These are phyloP conservation scores for Epizoanthus stellaris DNA, from an alignment of 92 coral and sea anemone species.

Conservation along the genomic window DNA sequence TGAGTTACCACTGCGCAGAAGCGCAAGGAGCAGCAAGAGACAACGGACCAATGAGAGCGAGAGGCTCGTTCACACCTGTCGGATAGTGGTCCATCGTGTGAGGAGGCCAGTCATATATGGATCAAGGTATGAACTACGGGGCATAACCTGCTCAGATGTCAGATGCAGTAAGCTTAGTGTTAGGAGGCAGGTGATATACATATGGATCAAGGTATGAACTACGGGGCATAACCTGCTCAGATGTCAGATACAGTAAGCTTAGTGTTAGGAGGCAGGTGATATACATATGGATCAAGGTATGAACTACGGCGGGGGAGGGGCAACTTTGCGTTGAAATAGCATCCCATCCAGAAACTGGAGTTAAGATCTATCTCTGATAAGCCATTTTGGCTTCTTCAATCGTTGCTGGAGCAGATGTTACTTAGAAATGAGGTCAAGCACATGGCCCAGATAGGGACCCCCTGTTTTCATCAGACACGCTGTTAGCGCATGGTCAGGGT, in stretches of 20 bases:
- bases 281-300: not conserved
- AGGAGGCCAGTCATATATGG: conserved; percentile 85
- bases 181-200: conserved; percentile 76
- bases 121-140: conserved; percentile 52
- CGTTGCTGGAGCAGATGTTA: no score
- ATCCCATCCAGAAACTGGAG: no score
- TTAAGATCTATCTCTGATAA: no score
- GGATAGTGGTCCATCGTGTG: conserved; percentile 80
- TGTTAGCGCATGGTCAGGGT: no score
- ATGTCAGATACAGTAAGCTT: not conserved
- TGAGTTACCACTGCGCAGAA: conserved; percentile 65
- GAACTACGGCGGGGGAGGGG: not conserved
- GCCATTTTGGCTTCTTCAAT: no score
- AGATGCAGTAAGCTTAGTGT: conserved; percentile 33
- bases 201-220: conserved; percentile 75
- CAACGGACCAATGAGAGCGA: conserved; percentile 75
- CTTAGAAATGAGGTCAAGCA: no score
- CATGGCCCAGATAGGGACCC: no score
- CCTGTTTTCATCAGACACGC: no score
- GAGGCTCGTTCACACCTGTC: conserved; percentile 81
- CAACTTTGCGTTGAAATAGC: no score
- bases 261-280: not conserved
- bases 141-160: not conserved
- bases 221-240: not conserved
- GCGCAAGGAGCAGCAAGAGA: conserved; percentile 71